Percentiles rank a stretch among this genome's conserved stretches.
phyloP scores from a whole-genome alignment of 1,140 invertebrate species.

The Aphis craccivora region DNA sequence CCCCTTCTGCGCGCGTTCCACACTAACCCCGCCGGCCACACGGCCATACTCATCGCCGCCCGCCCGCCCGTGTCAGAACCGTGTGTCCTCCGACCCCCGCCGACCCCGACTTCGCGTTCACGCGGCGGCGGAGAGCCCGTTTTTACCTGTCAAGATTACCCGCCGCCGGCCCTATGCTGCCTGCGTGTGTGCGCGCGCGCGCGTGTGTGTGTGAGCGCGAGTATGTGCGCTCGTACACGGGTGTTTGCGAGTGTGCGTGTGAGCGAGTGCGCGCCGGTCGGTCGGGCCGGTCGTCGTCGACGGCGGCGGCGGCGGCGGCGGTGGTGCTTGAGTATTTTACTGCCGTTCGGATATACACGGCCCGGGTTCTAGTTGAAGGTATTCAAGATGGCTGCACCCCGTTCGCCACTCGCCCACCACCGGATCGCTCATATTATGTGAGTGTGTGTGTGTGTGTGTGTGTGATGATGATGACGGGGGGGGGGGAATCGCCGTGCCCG shows the following conservation, averaged over 20 bases:
- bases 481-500: slow-evolving; percentile 37
- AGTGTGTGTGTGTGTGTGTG: neutral
- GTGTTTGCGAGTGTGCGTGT: neutral
- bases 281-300: neutral
- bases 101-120: neutral
- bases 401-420: slow-evolving; percentile 55
- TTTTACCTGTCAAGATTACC: slow-evolving; percentile 56
- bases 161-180: slow-evolving; percentile 42
- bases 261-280: neutral
- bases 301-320: slow-evolving; percentile 26
- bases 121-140: slow-evolving; percentile 47
- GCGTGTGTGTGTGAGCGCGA: neutral
- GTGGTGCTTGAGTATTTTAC: slow-evolving; percentile 53
- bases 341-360: slow-evolving; percentile 40
- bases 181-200: neutral
- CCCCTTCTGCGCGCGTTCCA: slow-evolving; percentile 57
- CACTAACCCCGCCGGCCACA: slow-evolving; percentile 46
- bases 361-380: slow-evolving; percentile 47
- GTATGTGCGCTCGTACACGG: neutral
- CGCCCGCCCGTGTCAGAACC: neutral
- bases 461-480: slow-evolving; percentile 19
- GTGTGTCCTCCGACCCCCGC: neutral
- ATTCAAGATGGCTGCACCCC: slow-evolving; percentile 57
- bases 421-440: slow-evolving; percentile 4
- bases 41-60: neutral